Conservation (phyloP, 1,140 invertebrate genomes). For the Semibalanus balanoides region DNA sequence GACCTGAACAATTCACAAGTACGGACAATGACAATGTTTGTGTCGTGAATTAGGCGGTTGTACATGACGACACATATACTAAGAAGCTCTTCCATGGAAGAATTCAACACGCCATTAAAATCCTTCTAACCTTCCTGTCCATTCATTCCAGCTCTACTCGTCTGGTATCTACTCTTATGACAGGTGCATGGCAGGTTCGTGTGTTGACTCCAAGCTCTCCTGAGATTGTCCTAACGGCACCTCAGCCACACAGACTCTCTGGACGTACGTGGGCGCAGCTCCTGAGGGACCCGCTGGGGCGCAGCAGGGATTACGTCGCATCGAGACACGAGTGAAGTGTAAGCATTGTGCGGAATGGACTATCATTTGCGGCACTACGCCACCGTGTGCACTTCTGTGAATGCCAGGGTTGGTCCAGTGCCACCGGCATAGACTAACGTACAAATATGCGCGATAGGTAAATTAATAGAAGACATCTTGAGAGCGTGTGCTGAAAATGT, state of each 20-base stretch:
- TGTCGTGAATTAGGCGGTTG: too few relatives aligned
- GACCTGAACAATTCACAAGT: too few relatives aligned
- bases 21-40: too few relatives aligned
- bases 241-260: constrained; percentile 28
- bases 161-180: constrained; percentile 49
- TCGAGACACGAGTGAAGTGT: constrained; percentile 37
- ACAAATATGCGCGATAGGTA: too few relatives aligned
- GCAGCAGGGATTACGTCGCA: constrained; percentile 35
- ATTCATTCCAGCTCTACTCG: background rate
- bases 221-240: constrained; percentile 38
- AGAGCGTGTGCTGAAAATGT: too few relatives aligned
- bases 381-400: background rate
- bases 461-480: too few relatives aligned
- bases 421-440: too few relatives aligned
- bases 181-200: constrained; percentile 46
- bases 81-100: too few relatives aligned
- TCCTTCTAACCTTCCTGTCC: too few relatives aligned
- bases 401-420: too few relatives aligned
- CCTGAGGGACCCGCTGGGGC: constrained; percentile 41
- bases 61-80: too few relatives aligned
- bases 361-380: background rate
- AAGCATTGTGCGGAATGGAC: constrained; percentile 34
- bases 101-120: too few relatives aligned
- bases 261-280: constrained; percentile 36
- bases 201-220: constrained; percentile 39